Base-by-base conservation (phyloP, 1,140 invertebrate genomes). In the Harlomillsia oculata region DNA sequence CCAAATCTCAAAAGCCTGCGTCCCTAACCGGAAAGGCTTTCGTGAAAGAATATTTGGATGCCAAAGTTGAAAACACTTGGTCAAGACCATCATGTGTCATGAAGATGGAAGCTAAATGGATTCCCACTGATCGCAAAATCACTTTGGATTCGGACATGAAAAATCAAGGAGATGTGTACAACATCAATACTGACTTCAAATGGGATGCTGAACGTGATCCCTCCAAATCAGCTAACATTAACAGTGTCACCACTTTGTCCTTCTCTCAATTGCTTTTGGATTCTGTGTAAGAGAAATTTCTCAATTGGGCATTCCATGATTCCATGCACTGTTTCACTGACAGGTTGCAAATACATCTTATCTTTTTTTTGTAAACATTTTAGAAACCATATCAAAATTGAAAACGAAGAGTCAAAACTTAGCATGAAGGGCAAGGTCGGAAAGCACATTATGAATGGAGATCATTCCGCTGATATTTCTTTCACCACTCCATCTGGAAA, bases 181-280 rank as follows among this genome's bases (percentile, higher is more conserved):
- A 46, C 23, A 16, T 65, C 1, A 46, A 61, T 39, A 56, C 55
- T 14, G 41, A 49, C 30, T 13, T 60, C 23, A 49, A 65, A 30
- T 65, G 63, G 63, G 63, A 65, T 46, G 63, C 56, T 28, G 49
- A 54, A 1, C 34, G 51, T 14, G 56, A 64, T 55, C 1, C 53
- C 1, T 44, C 37, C 30, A 58, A 55, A 43, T 36, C 45, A 6
- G 52, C 56, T 39, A 30, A 36, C 16, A 34, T 64, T 23, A 58
- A 59, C 26, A 64, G 59, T 36, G 18, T 36, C 16, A 60, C 48
- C 3, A 57, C 37, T 8, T 45, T 53, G 11, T 9, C 54, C 13
- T 13, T 3, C 6, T 13, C 43, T 8, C 37, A 36, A 45, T 48
- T 52, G 44, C 16, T 32, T 14, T 20, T 60, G 14, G 59, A 64